Evolutionary conservation across 2,797 vertebrate genomes (phyloP).

Genomic region (Bradypus variegatus): DNA sequence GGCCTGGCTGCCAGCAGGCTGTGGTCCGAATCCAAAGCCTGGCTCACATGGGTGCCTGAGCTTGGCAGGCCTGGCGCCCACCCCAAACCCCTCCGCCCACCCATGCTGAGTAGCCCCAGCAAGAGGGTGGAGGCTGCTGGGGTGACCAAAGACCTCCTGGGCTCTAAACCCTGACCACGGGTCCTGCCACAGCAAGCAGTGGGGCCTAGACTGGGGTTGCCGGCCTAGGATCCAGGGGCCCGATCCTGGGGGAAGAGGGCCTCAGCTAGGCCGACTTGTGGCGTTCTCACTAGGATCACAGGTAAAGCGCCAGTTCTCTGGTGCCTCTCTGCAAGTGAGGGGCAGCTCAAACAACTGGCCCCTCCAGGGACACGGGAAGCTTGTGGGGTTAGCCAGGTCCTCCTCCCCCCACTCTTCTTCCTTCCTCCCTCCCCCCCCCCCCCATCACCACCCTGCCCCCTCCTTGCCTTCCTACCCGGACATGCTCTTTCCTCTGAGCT

Average conservation of each 20-base stretch:
- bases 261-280: background rate
- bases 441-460: background rate
- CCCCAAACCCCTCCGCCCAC: background rate
- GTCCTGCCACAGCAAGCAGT: background rate
- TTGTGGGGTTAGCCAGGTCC: background rate
- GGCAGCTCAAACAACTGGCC: background rate
- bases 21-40: constrained; percentile 36
- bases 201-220: background rate
- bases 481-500: constrained; percentile 31
- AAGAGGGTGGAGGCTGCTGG: background rate
- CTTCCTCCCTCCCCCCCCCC: background rate
- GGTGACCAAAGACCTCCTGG: background rate
- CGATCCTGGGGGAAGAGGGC: background rate
- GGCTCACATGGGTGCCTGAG: constrained; percentile 50
- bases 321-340: background rate
- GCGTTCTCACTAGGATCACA: background rate
- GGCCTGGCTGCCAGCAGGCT: constrained; percentile 59
- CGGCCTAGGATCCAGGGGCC: background rate
- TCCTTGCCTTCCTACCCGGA: constrained; percentile 39
- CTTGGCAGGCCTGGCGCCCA: constrained; percentile 24
- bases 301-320: background rate
- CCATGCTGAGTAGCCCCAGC: background rate
- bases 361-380: background rate
- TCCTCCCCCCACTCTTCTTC: background rate
- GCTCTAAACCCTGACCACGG: constrained; percentile 15